A percentile compares a stretch with the other conserved stretches of the same genome.
Conservation (phyloP, 2,888 invertebrate species). For the Drosophila recens region DNA sequence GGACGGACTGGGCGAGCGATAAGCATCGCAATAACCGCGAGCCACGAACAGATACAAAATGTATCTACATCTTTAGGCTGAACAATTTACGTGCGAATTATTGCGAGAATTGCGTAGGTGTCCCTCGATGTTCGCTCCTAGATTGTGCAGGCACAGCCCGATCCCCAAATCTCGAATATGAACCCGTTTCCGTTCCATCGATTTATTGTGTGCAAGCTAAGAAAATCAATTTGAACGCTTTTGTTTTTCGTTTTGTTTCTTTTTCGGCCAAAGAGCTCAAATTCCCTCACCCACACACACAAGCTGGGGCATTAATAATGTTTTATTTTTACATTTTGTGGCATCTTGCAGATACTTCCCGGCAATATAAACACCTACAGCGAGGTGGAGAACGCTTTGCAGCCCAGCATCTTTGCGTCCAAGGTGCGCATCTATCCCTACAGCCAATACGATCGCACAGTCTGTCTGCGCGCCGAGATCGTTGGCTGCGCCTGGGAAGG, state of each 20-base stretch:
- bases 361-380: conserved; percentile 93
- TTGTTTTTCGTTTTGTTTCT: conserved; percentile 32
- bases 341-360: conserved; percentile 88
- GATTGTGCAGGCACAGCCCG: conserved; percentile 21
- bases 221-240: conserved; percentile 76
- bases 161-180: conserved; percentile 15
- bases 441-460: conserved; percentile 91
- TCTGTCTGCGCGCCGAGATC: conserved; percentile 93
- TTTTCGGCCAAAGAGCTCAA: conserved; percentile 40
- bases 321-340: conserved; percentile 29
- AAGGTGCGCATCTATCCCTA: conserved; percentile 92
- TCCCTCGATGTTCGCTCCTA: conserved; percentile 26
- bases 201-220: conserved; percentile 67
- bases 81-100: conserved; percentile 80
- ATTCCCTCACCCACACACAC: conserved; percentile 46
- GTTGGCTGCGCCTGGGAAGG: conserved; percentile 92
- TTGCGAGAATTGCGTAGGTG: conserved; percentile 57
- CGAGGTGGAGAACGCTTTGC: conserved; percentile 90
- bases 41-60: conserved; percentile 57
- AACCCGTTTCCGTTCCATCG: conserved; percentile 54
- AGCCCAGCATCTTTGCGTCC: conserved; percentile 91
- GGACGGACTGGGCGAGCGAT: conserved; percentile 22
- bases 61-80: conserved; percentile 66
- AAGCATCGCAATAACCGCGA: conserved; percentile 66
- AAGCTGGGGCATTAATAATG: conserved; percentile 59